Conservation (phyloP, 2,113 vertebrate species). For the Sphaerodactylus townsendi region DNA sequence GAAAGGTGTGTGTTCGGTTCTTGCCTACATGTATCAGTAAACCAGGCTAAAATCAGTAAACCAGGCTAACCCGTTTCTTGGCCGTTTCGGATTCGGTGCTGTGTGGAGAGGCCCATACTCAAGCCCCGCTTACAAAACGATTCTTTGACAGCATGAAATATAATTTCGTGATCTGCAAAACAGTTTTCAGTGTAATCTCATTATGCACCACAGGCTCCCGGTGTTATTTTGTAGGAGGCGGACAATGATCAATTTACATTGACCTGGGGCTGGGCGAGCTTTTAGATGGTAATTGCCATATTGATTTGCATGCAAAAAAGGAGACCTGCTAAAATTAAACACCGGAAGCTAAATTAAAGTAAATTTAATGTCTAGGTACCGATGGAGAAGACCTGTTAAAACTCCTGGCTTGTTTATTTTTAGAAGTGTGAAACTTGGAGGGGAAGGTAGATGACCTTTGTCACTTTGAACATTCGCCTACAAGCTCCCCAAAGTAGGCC, state of each 20-base stretch:
- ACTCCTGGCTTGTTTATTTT: constrained; percentile 45
- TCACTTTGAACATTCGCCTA: constrained; percentile 11
- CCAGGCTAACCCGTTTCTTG: accelerated
- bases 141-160: constrained; percentile 81
- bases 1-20: constrained; percentile 21
- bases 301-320: constrained; percentile 86
- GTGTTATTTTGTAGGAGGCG: constrained; percentile 86
- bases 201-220: constrained; percentile 85
- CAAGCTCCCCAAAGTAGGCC: constrained; percentile 5
- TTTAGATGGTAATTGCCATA: constrained; percentile 89
- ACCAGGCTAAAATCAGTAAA: accelerated
- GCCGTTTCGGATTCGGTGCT: constrained; percentile 32
- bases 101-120: constrained; percentile 63
- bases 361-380: constrained; percentile 83
- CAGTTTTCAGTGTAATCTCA: constrained; percentile 87
- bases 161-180: constrained; percentile 84
- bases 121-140: constrained; percentile 74
- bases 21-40: background rate
- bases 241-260: constrained; percentile 90
- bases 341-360: constrained; percentile 84
- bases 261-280: constrained; percentile 85
- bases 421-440: constrained; percentile 54
- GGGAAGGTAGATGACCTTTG: constrained; percentile 22
- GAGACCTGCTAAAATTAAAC: constrained; percentile 84
- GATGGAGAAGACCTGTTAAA: constrained; percentile 69